Evolutionary conservation across 2,113 vertebrate genomes (phyloP).

Genomic region (Tragelaphus buxtoni): DNA sequence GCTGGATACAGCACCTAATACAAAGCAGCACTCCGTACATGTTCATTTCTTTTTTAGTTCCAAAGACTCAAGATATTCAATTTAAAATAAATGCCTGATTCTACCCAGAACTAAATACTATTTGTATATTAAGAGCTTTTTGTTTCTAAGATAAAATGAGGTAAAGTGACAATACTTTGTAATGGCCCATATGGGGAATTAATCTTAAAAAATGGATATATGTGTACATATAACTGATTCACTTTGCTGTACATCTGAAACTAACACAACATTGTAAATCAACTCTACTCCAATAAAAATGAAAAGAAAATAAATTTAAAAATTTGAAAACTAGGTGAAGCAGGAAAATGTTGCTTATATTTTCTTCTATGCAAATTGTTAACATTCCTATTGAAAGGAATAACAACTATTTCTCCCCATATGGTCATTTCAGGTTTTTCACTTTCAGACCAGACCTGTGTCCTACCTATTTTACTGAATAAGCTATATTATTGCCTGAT

Average conservation of each 20-base stretch:
- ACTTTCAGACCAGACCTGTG: not conserved
- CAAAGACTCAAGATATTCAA: not conserved
- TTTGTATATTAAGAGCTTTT: not conserved
- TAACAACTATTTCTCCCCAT: constrained; percentile 12
- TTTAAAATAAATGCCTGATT: not conserved
- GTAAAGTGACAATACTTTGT: not conserved
- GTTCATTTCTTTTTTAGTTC: not conserved
- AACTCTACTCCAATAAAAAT: not conserved
- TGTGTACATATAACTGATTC: not conserved
- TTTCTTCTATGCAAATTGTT: constrained; percentile 12
- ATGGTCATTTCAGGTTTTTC: constrained; percentile 25
- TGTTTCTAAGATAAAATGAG: constrained; percentile 4
- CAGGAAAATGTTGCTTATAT: not conserved
- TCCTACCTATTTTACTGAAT: not conserved
- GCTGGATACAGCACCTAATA: not conserved
- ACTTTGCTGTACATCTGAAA: not conserved
- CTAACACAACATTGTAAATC: not conserved
- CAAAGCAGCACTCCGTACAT: not conserved
- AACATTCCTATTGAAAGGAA: not conserved
- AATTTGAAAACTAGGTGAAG: not conserved
- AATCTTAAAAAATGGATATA: not conserved
- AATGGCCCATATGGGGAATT: not conserved
- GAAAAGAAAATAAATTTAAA: not conserved
- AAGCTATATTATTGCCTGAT: constrained; percentile 15
- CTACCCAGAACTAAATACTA: not conserved